phyloP scores from a whole-genome alignment of 1,140 invertebrate species.

The Dendroctonus valens region DNA sequence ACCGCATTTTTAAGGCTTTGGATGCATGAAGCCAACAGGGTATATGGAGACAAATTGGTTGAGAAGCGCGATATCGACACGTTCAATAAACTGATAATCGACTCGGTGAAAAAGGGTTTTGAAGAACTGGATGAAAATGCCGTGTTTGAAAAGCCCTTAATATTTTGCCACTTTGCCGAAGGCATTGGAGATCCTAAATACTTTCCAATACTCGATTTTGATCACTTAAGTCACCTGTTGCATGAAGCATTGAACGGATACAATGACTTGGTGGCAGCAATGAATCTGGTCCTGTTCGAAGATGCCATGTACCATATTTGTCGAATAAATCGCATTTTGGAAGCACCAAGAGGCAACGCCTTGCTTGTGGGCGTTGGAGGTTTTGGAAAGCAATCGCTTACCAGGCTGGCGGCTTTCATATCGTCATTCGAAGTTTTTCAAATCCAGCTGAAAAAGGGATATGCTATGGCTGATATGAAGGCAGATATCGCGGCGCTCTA shows the following conservation, averaged over 20 bases:
- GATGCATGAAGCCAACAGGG: conserved; percentile 85
- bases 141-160: conserved; percentile 69
- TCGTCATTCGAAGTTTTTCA: conserved; percentile 89
- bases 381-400: conserved; percentile 90
- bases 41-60: conserved; percentile 89
- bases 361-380: conserved; percentile 91
- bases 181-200: conserved; percentile 92
- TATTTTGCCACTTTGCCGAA: conserved; percentile 89
- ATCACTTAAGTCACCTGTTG: conserved; percentile 71
- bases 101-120: conserved; percentile 82
- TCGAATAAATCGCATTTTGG: conserved; percentile 89
- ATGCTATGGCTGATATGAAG: conserved; percentile 80
- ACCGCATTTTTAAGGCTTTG: conserved; percentile 77
- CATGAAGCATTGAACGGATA: conserved; percentile 82
- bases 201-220: conserved; percentile 72
- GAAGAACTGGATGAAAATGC: conserved; percentile 67
- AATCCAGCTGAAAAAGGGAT: conserved; percentile 86
- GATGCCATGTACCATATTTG: conserved; percentile 92
- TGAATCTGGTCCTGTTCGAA: conserved; percentile 95
- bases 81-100: conserved; percentile 72
- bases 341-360: conserved; percentile 88
- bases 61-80: conserved; percentile 70
- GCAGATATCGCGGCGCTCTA: conserved; percentile 81
- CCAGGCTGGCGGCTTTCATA: conserved; percentile 84
- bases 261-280: conserved; percentile 80